Evolutionary conservation across 2,888 invertebrate species (phyloP).

Genomic region (Ectemnius lituratus): DNA sequence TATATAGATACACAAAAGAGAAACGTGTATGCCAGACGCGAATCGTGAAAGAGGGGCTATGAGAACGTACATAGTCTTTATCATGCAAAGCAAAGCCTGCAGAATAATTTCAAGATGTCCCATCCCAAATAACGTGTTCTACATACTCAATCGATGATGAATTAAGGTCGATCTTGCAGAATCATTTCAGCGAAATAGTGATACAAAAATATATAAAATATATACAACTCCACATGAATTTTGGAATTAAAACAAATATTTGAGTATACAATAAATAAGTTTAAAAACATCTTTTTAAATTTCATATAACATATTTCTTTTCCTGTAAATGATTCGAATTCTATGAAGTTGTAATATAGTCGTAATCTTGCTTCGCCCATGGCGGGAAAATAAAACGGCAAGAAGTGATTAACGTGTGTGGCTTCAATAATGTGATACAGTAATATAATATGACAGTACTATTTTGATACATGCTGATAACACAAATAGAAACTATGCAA

Average conservation of each 20-base stretch:
- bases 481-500: conserved; percentile 4
- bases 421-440: background rate
- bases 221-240: too few species aligned
- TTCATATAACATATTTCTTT: too few species aligned
- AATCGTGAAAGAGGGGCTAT: background rate
- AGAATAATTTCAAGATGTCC: conserved; percentile 23
- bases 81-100: conserved; percentile 36
- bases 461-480: conserved; percentile 1
- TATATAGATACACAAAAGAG: background rate
- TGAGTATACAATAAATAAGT: too few species aligned
- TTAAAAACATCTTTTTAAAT: too few species aligned
- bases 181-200: too few species aligned
- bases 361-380: background rate
- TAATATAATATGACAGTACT: background rate
- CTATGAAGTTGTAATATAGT: too few species aligned
- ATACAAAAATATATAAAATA: too few species aligned
- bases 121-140: conserved; percentile 12
- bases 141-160: conserved; percentile 19
- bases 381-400: background rate
- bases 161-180: too few species aligned
- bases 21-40: background rate
- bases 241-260: too few species aligned
- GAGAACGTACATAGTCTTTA: conserved; percentile 32
- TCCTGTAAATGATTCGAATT: too few species aligned
- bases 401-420: background rate